These are phyloP conservation scores for Promerops cafer DNA, from an alignment of 2,113 vertebrate species.

Conservation along the genomic window DNA sequence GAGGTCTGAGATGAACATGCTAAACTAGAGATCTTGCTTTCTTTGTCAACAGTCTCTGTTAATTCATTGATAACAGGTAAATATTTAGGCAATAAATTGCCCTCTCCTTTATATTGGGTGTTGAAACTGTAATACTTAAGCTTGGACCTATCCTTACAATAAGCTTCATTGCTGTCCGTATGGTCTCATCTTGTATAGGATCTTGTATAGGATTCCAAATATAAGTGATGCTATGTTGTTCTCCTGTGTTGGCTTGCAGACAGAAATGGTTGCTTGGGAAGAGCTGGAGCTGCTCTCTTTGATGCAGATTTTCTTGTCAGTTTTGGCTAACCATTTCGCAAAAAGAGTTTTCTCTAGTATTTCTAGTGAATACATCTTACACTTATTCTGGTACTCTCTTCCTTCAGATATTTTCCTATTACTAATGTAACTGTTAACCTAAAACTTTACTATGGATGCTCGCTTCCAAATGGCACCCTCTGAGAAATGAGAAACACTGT, in stretches of 20 bases:
- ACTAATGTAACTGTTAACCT: background rate
- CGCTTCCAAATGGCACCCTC: background rate
- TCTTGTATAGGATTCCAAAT: background rate
- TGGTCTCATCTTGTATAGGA: background rate
- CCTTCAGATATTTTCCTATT: background rate
- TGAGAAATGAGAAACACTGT: background rate
- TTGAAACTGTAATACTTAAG: background rate
- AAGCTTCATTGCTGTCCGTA: background rate
- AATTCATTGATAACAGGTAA: background rate
- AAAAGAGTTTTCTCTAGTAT: background rate
- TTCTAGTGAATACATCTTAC: background rate
- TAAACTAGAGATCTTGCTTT: background rate
- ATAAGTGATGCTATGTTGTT: background rate
- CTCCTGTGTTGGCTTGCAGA: background rate
- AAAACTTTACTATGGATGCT: background rate
- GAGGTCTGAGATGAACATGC: background rate
- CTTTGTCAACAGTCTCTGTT: background rate
- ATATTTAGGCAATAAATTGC: background rate
- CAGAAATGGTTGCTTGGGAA: background rate
- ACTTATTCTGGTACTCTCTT: background rate
- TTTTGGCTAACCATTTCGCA: background rate
- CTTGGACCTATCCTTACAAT: too few species aligned
- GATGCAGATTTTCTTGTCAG: background rate
- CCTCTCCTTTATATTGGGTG: background rate
- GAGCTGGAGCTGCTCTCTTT: background rate